Conservation (phyloP, 1,140 invertebrate species). For the Hirudo medicinalis region DNA sequence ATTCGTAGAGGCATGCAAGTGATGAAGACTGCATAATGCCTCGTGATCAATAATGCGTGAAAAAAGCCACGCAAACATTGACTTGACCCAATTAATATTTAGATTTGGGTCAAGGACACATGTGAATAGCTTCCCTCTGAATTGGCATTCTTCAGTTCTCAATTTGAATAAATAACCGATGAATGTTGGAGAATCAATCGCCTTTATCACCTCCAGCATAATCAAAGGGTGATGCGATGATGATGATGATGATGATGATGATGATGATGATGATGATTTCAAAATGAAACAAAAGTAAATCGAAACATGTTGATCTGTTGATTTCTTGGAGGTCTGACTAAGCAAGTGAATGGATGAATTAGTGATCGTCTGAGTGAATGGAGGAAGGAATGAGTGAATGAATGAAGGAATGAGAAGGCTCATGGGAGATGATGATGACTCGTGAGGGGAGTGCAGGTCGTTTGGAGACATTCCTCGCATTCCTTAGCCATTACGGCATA, state of each 20-base stretch:
- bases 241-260: not conserved
- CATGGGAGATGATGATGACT: not conserved
- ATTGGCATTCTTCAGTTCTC: not conserved
- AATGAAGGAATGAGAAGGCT: constrained; percentile 1
- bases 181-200: not conserved
- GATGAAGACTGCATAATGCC: not conserved
- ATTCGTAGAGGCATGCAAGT: not conserved
- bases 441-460: too few relatives aligned
- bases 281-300: not conserved
- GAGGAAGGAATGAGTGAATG: not conserved
- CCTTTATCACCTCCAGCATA: not conserved
- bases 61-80: not conserved
- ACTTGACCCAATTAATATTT: not conserved
- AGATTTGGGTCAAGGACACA: not conserved
- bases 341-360: not conserved
- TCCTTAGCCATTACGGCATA: not conserved
- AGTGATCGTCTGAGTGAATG: not conserved
- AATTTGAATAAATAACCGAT: not conserved
- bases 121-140: not conserved
- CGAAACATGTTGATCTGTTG: not conserved
- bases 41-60: not conserved
- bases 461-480: too few relatives aligned
- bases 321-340: not conserved
- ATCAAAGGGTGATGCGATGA: not conserved
- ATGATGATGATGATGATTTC: not conserved